These are phyloP conservation scores for Eupithecia insigniata DNA, from an alignment of 2,888 invertebrate species.

Conservation along the genomic window DNA sequence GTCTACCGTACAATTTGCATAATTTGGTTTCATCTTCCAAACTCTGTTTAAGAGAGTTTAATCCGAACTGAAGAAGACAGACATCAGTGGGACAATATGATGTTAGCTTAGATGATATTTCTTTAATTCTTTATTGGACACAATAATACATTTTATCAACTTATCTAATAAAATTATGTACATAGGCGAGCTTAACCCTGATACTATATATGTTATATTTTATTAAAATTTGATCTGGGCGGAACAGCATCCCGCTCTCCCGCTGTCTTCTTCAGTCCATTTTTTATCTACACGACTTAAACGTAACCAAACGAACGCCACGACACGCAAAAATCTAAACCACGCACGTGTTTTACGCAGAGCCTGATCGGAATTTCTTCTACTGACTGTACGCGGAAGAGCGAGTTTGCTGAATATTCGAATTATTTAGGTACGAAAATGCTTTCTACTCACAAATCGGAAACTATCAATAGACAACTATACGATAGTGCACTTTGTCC, in stretches of 20 bases:
- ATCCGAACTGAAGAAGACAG: no score
- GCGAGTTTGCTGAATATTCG: background rate
- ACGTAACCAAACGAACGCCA: no score
- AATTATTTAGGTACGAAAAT: background rate
- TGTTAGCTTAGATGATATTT: background rate
- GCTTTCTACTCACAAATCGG: background rate
- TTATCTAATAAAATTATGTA: no score
- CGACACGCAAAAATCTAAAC: background rate
- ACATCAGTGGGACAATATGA: background rate
- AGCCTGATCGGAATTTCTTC: background rate
- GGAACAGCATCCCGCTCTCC: no score
- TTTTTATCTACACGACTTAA: no score
- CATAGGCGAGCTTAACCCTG: no score
- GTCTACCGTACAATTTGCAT: background rate
- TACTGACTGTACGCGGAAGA: background rate
- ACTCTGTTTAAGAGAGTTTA: no score
- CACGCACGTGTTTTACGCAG: background rate
- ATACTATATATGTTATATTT: no score
- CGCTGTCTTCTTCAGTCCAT: no score
- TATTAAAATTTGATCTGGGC: no score
- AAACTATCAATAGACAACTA: background rate
- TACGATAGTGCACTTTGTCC: background rate
- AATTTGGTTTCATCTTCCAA: background rate
- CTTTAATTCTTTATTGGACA: no score
- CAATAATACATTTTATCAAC: no score